A percentile compares a stretch with the other conserved stretches of the same genome.
Conservation (phyloP, 2,113 vertebrate genomes). For the Panthera uncia region DNA sequence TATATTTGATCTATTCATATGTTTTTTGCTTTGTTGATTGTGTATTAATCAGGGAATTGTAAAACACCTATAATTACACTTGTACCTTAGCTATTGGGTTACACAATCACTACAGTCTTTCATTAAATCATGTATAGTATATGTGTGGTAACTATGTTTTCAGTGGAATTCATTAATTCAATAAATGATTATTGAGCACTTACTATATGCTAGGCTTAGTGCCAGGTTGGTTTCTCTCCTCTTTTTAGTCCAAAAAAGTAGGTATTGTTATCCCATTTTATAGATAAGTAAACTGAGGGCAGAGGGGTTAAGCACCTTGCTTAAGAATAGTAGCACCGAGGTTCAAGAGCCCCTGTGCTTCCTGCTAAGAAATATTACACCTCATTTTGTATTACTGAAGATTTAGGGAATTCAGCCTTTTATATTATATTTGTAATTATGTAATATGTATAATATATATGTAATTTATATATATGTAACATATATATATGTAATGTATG, state of each 20-base stretch:
- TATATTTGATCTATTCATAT: neutral
- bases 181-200: neutral
- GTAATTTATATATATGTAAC: neutral
- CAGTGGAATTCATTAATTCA: neutral
- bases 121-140: neutral
- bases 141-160: slow-evolving; percentile 1
- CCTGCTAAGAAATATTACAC: neutral
- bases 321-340: neutral
- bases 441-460: neutral
- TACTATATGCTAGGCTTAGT: neutral
- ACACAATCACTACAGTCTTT: neutral
- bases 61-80: neutral
- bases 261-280: neutral
- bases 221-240: neutral
- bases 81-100: neutral
- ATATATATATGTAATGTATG: neutral
- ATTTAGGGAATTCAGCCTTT: neutral
- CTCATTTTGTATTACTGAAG: neutral
- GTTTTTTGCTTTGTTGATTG: neutral
- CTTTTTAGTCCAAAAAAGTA: neutral
- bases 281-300: neutral
- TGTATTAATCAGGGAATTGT: neutral
- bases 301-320: neutral
- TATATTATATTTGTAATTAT: neutral
- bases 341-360: neutral